A percentile compares a stretch with the other conserved stretches of the same genome.
Evolutionary conservation across 2,888 invertebrate species (phyloP).

Genomic region (Bombylius major): DNA sequence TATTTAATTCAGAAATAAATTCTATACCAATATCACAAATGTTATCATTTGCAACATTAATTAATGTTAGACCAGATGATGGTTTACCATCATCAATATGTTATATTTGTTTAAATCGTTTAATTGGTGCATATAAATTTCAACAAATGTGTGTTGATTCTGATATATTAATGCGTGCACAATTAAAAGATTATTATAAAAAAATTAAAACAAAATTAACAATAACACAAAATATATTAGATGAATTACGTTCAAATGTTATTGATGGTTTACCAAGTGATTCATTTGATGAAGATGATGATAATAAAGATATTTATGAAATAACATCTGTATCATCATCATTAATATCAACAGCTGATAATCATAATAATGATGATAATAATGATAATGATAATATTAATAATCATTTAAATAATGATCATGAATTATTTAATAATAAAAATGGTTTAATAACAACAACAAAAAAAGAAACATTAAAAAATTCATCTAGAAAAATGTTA

Average conservation of each 20-base stretch:
- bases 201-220: not conserved
- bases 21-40: constrained; percentile 1
- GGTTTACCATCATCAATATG: constrained; percentile 14
- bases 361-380: not conserved
- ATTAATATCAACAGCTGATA: not conserved
- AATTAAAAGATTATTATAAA: not conserved
- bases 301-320: not conserved
- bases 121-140: constrained; percentile 14
- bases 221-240: not conserved
- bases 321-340: too few species aligned
- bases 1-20: not conserved
- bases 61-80: constrained; percentile 8
- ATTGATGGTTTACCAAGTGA: not conserved
- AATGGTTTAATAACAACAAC: too few species aligned
- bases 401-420: too few species aligned
- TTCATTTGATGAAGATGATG: not conserved
- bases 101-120: constrained; percentile 8
- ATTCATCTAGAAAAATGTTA: too few species aligned
- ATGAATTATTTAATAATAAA: too few species aligned
- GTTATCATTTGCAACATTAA: not conserved
- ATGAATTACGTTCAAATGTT: not conserved
- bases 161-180: not conserved
- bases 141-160: constrained; percentile 13
- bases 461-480: too few species aligned
- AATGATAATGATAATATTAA: too few species aligned